Evolutionary conservation across 2,888 invertebrate species (phyloP).

Genomic region (Chalcis sispes): DNA sequence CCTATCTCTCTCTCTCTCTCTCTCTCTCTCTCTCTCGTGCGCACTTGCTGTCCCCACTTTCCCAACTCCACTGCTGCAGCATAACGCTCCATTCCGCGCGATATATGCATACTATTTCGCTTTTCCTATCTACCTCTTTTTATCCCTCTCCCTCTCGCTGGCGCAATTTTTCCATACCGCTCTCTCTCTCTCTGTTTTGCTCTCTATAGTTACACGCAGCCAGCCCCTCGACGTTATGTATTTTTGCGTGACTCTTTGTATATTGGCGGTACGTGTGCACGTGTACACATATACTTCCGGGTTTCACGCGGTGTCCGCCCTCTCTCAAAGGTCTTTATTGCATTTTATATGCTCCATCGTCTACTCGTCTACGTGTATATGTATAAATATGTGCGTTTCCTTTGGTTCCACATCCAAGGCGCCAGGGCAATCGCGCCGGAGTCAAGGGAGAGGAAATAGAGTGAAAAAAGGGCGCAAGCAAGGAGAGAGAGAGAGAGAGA

Average conservation of each 20-base stretch:
- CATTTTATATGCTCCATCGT: constrained; percentile 69
- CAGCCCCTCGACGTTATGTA: background rate
- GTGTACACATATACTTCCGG: constrained; percentile 27
- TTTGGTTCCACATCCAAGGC: background rate
- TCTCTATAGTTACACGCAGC: background rate
- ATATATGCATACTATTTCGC: constrained; percentile 65
- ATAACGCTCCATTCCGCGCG: constrained; percentile 65
- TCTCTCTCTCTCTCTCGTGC: constrained; percentile 16
- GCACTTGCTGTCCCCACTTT: background rate
- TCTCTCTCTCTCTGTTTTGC: constrained; percentile 51
- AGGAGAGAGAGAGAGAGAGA: background rate
- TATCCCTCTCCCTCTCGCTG: background rate
- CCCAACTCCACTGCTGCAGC: constrained; percentile 58
- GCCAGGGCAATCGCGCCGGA: too few species aligned
- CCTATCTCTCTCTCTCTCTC: constrained; percentile 44
- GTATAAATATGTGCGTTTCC: background rate
- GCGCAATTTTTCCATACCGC: constrained; percentile 28
- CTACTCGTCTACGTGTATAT: background rate
- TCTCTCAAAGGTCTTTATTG: constrained; percentile 69
- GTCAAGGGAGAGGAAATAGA: too few species aligned
- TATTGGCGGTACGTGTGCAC: background rate
- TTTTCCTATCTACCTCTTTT: constrained; percentile 10
- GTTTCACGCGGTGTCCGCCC: constrained; percentile 24
- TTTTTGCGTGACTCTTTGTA: background rate
- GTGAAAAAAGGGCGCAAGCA: too few species aligned